These are phyloP conservation scores for Lutraria lutraria DNA, from an alignment of 2,888 invertebrate genomes.

Conservation along the genomic window DNA sequence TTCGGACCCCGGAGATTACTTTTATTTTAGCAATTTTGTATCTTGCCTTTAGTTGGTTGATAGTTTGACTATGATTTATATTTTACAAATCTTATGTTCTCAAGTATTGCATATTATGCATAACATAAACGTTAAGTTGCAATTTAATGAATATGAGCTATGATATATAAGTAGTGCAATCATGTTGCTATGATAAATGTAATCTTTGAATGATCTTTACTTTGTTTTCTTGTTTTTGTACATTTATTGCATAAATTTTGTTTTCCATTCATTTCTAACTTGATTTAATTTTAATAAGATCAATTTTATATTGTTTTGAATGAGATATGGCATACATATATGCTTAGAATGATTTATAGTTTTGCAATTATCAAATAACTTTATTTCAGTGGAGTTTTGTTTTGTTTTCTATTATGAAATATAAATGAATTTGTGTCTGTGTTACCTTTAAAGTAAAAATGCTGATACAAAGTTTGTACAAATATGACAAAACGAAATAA, in stretches of 20 bases:
- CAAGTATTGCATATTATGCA: background rate
- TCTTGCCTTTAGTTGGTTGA: background rate
- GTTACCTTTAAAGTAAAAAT: background rate
- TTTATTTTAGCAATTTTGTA: background rate
- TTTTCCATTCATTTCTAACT: background rate
- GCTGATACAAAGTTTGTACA: background rate
- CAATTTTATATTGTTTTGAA: background rate
- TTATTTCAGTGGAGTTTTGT: background rate
- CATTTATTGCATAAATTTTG: background rate
- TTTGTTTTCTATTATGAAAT: background rate
- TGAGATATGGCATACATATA: background rate
- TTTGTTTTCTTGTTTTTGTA: slow-evolving; percentile 42
- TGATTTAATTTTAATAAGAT: background rate
- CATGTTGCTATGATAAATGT: background rate
- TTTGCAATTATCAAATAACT: background rate
- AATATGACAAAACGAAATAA: slow-evolving; percentile 3
- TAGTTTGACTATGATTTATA: background rate
- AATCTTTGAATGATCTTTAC: slow-evolving; percentile 30
- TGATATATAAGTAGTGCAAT: background rate
- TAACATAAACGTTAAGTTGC: background rate
- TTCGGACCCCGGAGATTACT: slow-evolving; percentile 6
- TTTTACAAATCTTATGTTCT: background rate
- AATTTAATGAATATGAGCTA: background rate
- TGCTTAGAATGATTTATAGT: background rate
- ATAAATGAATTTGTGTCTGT: background rate